phyloP scores from a whole-genome alignment of 2,888 invertebrate genomes.

The Oscheius sp. region DNA sequence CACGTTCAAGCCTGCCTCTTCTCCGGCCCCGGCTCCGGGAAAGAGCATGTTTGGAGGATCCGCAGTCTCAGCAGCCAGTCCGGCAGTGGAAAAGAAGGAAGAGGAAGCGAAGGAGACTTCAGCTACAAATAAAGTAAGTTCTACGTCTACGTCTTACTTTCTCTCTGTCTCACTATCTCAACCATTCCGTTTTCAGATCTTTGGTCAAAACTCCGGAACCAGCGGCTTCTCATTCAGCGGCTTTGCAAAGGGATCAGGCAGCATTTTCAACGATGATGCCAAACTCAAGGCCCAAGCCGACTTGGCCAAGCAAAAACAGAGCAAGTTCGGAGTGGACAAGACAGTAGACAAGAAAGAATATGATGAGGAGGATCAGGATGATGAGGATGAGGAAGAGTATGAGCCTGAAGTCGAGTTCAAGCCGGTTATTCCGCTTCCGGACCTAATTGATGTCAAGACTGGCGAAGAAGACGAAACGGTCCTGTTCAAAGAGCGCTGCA shows the following conservation, averaged over 20 bases:
- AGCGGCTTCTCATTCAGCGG: constrained; percentile 38
- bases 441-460: constrained; percentile 70
- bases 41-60: neutral
- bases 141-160: neutral
- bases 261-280: constrained; percentile 44
- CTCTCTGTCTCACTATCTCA: neutral
- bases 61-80: neutral
- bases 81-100: neutral
- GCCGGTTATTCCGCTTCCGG: constrained; percentile 71
- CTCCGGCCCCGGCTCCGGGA: neutral
- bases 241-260: constrained; percentile 30
- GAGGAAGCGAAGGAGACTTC: neutral
- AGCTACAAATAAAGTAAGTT: constrained; percentile 12
- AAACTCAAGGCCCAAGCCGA: constrained; percentile 51
- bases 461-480: constrained; percentile 73
- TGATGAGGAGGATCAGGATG: constrained; percentile 38
- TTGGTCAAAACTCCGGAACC: constrained; percentile 32
- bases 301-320: constrained; percentile 49
- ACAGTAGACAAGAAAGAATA: constrained; percentile 40
- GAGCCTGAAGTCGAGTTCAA: constrained; percentile 68
- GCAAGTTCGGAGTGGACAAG: constrained; percentile 38
- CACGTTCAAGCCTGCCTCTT: constrained; percentile 7
- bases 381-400: constrained; percentile 53
- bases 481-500: constrained; percentile 74
- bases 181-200: constrained; percentile 33